Conservation (phyloP, 2,797 vertebrate species). For the Gallinago solitaria region DNA sequence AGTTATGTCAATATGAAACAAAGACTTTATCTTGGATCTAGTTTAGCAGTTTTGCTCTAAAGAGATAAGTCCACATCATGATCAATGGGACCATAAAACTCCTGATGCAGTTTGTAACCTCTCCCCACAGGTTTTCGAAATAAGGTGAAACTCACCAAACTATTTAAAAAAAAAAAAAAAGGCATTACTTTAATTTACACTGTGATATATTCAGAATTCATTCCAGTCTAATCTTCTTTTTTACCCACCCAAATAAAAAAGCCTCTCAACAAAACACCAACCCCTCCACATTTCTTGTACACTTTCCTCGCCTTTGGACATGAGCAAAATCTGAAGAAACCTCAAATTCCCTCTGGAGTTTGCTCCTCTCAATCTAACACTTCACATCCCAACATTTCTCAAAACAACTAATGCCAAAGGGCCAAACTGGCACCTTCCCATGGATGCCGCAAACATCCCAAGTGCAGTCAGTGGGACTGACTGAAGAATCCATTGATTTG, state of each 20-base stretch:
- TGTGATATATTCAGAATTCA: neutral
- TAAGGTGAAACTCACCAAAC: slow-evolving; percentile 31
- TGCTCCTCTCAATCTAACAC: neutral
- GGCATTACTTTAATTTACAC: neutral
- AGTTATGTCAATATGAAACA: slow-evolving; percentile 76
- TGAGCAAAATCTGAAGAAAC: neutral
- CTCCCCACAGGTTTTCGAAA: slow-evolving; percentile 24
- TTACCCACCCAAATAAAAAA: neutral
- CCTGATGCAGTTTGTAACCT: slow-evolving; percentile 63
- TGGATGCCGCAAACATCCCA: neutral
- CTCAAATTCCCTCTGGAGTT: neutral
- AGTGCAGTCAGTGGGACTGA: neutral
- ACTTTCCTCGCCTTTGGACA: neutral
- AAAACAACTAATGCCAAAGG: neutral
- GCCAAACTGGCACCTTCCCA: neutral
- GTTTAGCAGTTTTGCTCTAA: slow-evolving; percentile 70
- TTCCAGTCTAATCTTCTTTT: neutral
- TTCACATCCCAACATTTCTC: neutral
- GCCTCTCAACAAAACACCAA: neutral
- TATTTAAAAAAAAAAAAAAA: neutral
- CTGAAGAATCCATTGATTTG: neutral
- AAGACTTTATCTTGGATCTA: slow-evolving; percentile 74
- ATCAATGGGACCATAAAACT: slow-evolving; percentile 68
- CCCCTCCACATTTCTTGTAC: neutral
- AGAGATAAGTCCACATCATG: slow-evolving; percentile 67